A percentile compares a stretch with the other conserved stretches of the same genome.
phyloP scores from a whole-genome alignment of 92 coral and sea anemone genomes.

The Scolanthus callimorphus region DNA sequence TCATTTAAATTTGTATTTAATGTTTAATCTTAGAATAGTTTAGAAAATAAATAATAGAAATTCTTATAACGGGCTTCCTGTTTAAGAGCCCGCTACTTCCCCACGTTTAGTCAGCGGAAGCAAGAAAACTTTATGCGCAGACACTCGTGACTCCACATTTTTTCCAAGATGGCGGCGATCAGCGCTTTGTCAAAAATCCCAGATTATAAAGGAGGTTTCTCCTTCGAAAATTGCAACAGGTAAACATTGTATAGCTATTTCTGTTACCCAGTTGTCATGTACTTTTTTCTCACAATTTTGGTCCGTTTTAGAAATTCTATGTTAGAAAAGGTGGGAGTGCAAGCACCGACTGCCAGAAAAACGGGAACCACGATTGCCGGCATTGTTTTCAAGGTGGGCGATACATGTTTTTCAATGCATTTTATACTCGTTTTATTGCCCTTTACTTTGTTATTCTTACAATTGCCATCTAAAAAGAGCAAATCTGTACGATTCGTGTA shows the following conservation, averaged over 20 bases:
- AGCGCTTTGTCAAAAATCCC: conserved; percentile 60
- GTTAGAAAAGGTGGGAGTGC: conserved; percentile 84
- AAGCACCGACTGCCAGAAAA: conserved; percentile 87
- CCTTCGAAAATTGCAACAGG: conserved; percentile 97
- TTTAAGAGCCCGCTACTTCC: too few relatives aligned
- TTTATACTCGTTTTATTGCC: too few relatives aligned
- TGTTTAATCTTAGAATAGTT: too few relatives aligned
- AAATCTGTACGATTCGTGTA: too few relatives aligned
- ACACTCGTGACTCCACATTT: conserved; percentile 32
- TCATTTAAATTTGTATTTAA: too few relatives aligned
- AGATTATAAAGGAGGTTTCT: conserved; percentile 79
- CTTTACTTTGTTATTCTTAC: too few relatives aligned
- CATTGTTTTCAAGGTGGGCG: conserved; percentile 84
- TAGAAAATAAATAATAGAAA: too few relatives aligned
- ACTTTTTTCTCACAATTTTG: background rate
- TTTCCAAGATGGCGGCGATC: conserved; percentile 96
- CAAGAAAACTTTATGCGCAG: background rate
- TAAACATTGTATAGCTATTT: background rate
- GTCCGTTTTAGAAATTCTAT: conserved; percentile 72
- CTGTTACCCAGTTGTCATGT: background rate
- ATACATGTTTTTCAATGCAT: background rate
- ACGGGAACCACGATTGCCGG: conserved; percentile 99
- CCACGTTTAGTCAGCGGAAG: background rate
- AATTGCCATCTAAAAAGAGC: too few relatives aligned
- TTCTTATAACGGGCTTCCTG: too few relatives aligned